Conservation (phyloP, 2,888 invertebrate genomes). For the Eristalis arbustorum region DNA sequence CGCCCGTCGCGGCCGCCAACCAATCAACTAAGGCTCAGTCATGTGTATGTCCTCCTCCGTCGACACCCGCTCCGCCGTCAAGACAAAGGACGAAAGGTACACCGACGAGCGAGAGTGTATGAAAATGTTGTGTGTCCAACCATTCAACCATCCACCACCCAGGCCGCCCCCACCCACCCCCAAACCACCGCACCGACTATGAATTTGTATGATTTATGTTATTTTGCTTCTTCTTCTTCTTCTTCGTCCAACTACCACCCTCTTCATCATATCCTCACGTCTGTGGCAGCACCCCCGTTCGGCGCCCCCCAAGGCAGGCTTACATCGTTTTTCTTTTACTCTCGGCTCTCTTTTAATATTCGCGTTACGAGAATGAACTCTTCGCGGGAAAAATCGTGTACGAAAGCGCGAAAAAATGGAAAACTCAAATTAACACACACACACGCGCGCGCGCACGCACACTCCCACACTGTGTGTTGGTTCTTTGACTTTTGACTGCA, state of each 20-base stretch:
- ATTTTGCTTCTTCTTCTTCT: too few species aligned
- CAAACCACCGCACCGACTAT: too few species aligned
- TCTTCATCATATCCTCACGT: neutral
- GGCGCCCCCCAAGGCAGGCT: neutral
- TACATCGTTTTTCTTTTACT: neutral
- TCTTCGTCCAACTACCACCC: neutral
- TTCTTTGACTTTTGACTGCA: too few species aligned
- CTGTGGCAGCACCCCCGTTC: too few species aligned
- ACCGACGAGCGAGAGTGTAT: slow-evolving; percentile 2
- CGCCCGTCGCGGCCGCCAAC: slow-evolving; percentile 50
- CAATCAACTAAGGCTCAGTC: slow-evolving; percentile 58
- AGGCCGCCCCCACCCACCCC: neutral
- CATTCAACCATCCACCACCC: too few species aligned
- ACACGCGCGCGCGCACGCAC: neutral
- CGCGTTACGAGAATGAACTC: neutral
- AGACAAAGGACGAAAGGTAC: slow-evolving; percentile 9
- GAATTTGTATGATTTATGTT: neutral
- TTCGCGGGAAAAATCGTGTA: neutral
- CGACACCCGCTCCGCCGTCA: neutral
- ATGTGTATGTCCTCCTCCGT: slow-evolving; percentile 13
- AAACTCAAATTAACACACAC: slow-evolving; percentile 21
- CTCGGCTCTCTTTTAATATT: slow-evolving; percentile 8
- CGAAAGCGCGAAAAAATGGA: neutral
- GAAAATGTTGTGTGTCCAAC: neutral
- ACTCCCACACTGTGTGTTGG: too few species aligned